phyloP scores from a whole-genome alignment of 2,888 invertebrate species.

The Drosophila gaucha region DNA sequence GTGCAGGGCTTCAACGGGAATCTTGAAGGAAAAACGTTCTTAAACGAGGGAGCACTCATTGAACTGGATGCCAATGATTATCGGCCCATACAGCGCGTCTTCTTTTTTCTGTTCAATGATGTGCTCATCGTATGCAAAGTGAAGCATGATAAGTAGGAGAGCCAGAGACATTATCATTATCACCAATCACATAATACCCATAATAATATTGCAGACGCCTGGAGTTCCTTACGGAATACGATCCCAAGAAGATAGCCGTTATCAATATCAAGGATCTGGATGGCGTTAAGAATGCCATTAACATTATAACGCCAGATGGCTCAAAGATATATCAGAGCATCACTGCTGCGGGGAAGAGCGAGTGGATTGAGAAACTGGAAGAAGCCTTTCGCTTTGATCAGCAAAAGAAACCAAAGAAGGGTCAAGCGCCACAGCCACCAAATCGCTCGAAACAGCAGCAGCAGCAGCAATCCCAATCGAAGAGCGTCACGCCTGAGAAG shows the following conservation, averaged over 20 bases:
- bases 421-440: conserved; percentile 85
- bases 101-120: conserved; percentile 97
- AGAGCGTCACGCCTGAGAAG: conserved; percentile 56
- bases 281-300: conserved; percentile 96
- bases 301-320: conserved; percentile 96
- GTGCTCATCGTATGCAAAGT: conserved; percentile 93
- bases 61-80: conserved; percentile 96
- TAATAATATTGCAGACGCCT: conserved; percentile 74
- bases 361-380: conserved; percentile 97
- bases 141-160: conserved; percentile 85
- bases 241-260: conserved; percentile 93
- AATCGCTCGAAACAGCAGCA: conserved; percentile 58
- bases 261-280: conserved; percentile 97
- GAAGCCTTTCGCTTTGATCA: conserved; percentile 92
- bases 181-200: neutral
- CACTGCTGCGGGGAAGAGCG: conserved; percentile 90
- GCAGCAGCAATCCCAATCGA: conserved; percentile 27
- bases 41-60: conserved; percentile 96
- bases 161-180: neutral
- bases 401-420: conserved; percentile 85
- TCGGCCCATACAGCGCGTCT: conserved; percentile 93
- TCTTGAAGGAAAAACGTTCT: conserved; percentile 86
- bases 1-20: conserved; percentile 89
- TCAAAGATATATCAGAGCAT: conserved; percentile 96
- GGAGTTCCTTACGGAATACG: conserved; percentile 83